Evolutionary conservation across 2,113 vertebrate species (phyloP).

Genomic region (Saccopteryx bilineata): DNA sequence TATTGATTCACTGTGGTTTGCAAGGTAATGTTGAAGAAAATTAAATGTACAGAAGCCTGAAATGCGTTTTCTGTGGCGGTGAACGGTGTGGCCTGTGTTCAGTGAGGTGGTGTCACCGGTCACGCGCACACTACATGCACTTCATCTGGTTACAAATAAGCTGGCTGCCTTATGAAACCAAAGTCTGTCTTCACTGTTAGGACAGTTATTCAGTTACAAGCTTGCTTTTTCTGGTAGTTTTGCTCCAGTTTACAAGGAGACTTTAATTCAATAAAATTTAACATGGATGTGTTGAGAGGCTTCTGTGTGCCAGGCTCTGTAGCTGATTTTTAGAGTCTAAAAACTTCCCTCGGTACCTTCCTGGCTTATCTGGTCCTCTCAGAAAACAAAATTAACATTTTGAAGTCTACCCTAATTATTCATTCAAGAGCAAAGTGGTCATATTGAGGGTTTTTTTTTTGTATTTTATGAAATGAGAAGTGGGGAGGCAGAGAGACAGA

Average conservation of each 20-base stretch:
- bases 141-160: neutral
- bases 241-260: neutral
- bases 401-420: neutral
- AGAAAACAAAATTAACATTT: neutral
- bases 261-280: neutral
- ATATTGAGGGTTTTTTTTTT: neutral
- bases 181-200: neutral
- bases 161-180: neutral
- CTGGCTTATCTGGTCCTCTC: neutral
- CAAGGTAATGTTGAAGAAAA: constrained; percentile 75
- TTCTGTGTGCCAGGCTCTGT: neutral
- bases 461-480: too few species aligned
- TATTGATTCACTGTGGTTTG: constrained; percentile 73
- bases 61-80: neutral
- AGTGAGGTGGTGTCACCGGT: neutral
- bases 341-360: neutral
- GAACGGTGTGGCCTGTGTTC: neutral
- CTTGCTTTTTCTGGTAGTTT: neutral
- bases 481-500: too few species aligned
- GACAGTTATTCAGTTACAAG: neutral
- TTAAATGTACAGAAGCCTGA: neutral
- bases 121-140: neutral
- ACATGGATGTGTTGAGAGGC: neutral
- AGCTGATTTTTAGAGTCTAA: neutral
- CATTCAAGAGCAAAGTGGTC: constrained; percentile 26